Base-by-base conservation (phyloP, 2,888 invertebrate species). In the Caenorhabditis wallacei region DNA sequence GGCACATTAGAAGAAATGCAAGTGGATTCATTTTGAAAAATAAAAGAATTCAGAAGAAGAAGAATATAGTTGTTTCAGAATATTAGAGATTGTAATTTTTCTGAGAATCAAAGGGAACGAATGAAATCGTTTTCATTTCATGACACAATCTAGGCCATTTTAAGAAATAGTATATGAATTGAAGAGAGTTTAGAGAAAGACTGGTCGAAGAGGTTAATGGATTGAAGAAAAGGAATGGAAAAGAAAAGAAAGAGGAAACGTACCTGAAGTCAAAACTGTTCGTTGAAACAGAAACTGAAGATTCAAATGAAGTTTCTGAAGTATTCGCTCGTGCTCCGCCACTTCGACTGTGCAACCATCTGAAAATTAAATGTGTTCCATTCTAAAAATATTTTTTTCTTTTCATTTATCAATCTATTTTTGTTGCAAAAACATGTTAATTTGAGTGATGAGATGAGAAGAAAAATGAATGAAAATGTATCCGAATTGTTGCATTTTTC, bases 1-100 rank as follows among this genome's bases (percentile, higher is more conserved):
- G 80, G 74, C 85, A 85, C 63, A 88, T 64, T 18, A 87, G 71
- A 24, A 84, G 56, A 68, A 88, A 83, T n/a, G 64, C 80, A 37
- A 83, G 18, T 1, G 76, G 59, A 57, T 53, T 53, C 83, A 83
- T 83, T 56, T 46, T 0, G n/a, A 63, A 51, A 40, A 8, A 40
- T 40, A 13, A 40, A 13, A 40, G 16, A 16, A 40, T 4, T 35
- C 4, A 35, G 35, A 35, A 7, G 22, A 46, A 57, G 43, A n/a
- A 57, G 40, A 37, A 20, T 59, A 22, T 30, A 22, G n/a, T n/a
- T n/a, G n/a, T n/a, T n/a, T n/a, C n/a, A n/a, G n/a, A n/a, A n/a
- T n/a, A n/a, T n/a, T n/a, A n/a, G n/a, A n/a, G n/a, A n/a, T n/a
- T n/a, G n/a, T n/a, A n/a, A n/a, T n/a, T n/a, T n/a, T n/a, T n/a